These are phyloP conservation scores for Tenebrio molitor DNA, from an alignment of 1,140 invertebrate genomes.

Conservation along the genomic window DNA sequence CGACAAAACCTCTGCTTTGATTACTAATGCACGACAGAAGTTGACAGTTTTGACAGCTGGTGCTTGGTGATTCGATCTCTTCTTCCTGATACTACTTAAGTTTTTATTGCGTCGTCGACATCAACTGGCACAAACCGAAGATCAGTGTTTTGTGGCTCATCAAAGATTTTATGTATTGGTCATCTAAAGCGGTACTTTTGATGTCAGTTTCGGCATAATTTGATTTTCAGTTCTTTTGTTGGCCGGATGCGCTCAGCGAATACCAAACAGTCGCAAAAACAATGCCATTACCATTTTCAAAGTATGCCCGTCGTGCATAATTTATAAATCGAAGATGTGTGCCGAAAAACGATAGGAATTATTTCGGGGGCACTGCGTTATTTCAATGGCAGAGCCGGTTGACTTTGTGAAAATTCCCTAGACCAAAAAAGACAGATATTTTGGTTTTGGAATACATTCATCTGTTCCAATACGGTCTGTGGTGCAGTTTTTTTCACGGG, in stretches of 20 bases:
- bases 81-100: conserved; percentile 1
- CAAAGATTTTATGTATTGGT: conserved; percentile 28
- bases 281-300: conserved; percentile 45
- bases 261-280: conserved; percentile 42
- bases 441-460: no score
- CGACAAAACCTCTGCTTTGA: conserved; percentile 18
- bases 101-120: conserved; percentile 8
- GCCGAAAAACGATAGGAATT: conserved; percentile 32
- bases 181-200: conserved; percentile 26
- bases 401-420: no score
- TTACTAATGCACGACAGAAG: conserved; percentile 12
- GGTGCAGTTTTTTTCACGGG: no score
- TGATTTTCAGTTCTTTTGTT: conserved; percentile 44
- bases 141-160: background rate
- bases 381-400: background rate
- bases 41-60: conserved; percentile 31
- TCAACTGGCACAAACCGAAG: background rate
- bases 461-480: no score
- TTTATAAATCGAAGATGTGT: conserved; percentile 33
- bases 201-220: conserved; percentile 40
- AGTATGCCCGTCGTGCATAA: conserved; percentile 42
- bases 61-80: conserved; percentile 1
- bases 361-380: conserved; percentile 7
- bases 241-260: conserved; percentile 37
- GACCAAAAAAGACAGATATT: no score